Conservation (phyloP, 2,797 vertebrate species). For the Avahi laniger region DNA sequence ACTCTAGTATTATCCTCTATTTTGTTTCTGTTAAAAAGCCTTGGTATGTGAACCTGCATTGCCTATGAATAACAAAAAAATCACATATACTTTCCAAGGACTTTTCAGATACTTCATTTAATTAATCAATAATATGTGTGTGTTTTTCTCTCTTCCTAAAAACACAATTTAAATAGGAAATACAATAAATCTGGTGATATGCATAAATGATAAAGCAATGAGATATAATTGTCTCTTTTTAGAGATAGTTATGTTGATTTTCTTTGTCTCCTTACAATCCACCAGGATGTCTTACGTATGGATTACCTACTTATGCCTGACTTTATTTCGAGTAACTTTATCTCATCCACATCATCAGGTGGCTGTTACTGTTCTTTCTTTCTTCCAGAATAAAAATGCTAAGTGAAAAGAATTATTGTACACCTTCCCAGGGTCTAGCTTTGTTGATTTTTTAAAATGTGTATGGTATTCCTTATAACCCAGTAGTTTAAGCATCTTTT, state of each 20-base stretch:
- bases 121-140: background rate
- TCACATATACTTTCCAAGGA: background rate
- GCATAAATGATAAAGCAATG: background rate
- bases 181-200: background rate
- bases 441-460: background rate
- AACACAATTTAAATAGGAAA: background rate
- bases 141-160: background rate
- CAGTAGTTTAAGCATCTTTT: background rate
- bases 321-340: background rate
- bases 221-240: background rate
- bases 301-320: background rate
- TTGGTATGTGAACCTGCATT: background rate
- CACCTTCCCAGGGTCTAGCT: background rate
- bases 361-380: background rate
- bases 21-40: background rate
- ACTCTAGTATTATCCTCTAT: background rate
- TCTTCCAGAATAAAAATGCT: background rate
- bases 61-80: background rate
- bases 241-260: background rate
- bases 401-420: background rate
- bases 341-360: background rate
- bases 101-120: background rate
- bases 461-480: background rate
- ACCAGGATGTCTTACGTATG: background rate
- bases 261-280: background rate